Evolutionary conservation across 2,113 vertebrate species (phyloP), one percentile per base, ranked within the genome.

Genomic region (Tonatia bakeri): DNA sequence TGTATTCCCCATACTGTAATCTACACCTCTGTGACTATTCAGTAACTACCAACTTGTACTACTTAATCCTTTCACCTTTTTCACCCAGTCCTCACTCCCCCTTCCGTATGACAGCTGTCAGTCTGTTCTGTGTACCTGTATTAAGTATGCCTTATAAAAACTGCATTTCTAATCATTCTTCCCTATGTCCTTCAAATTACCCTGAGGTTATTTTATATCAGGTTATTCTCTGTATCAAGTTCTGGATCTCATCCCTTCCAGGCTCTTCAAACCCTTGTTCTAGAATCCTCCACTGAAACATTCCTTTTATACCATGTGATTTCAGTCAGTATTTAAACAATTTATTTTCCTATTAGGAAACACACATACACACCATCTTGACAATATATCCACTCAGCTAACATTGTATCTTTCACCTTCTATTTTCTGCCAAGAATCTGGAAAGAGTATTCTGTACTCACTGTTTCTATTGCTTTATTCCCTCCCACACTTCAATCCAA

Each of bases 291-390:
- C 28, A 28, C 94, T 94, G 11, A 84, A 92, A 72, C 24, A 79
- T 19, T 93, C 7, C 43, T 50, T 75, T 82, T 79, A 50, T 70
- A 85, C 16, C 65, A 90, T 73, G 6, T 73, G 40, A 80, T 87
- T 91, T 94, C 10, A 47, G 9, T 69, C 28, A 43, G 52, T 90
- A 91, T 92, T 95, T 96, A 77, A 86, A 54, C 28, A 94, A 56
- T 40, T 89, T 92, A 90, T 79, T 95, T 92, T 28, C 36, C 33
- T 93, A 54, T 90, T 84, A 87, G 12, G 47, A 86, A 77, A 36
- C 31, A 69, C 28, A 54, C 31, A 70, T 19, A 36, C 47, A 90
- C 6, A 64, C 24, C 43, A 43, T 87, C 31, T 64, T 65, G 69
- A 87, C 14, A 33, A 15, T 56, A 47, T 43, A 59, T 61, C 1